Evolutionary conservation across 2,888 invertebrate genomes (phyloP).

Genomic region (Operophtera brumata): DNA sequence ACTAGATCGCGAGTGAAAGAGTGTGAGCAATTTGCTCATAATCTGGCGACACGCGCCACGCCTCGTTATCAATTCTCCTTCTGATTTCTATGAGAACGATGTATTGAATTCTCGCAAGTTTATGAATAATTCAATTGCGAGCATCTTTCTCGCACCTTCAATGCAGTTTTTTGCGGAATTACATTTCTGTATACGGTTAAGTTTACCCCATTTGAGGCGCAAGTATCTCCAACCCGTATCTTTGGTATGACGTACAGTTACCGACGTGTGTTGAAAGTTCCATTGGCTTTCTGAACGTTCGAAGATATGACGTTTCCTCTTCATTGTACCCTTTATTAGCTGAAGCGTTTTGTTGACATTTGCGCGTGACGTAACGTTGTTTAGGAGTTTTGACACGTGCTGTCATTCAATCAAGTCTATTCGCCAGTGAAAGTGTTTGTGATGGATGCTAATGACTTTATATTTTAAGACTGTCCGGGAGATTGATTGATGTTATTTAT

Average conservation of each 20-base stretch:
- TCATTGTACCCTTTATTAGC: constrained; percentile 33
- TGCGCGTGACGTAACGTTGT: constrained; percentile 29
- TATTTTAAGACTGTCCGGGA: constrained; percentile 21
- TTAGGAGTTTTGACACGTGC: constrained; percentile 32
- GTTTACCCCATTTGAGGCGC: constrained; percentile 27
- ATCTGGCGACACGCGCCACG: too few relatives aligned
- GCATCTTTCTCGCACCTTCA: constrained; percentile 42
- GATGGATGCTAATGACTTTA: constrained; percentile 23
- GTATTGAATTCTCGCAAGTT: constrained; percentile 46
- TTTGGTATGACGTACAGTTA: constrained; percentile 1
- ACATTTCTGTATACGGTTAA: constrained; percentile 39
- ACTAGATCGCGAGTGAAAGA: too few relatives aligned
- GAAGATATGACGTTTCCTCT: constrained; percentile 40
- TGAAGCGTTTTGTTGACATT: constrained; percentile 30
- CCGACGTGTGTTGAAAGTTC: constrained; percentile 41
- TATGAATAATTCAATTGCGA: constrained; percentile 54
- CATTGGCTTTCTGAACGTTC: constrained; percentile 32
- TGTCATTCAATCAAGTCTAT: constrained; percentile 29
- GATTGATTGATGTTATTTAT: constrained; percentile 25
- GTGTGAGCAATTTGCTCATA: too few relatives aligned
- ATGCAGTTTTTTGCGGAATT: constrained; percentile 43
- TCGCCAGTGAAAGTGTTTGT: constrained; percentile 26
- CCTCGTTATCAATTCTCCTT: too few relatives aligned
- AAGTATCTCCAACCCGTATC: constrained; percentile 6
- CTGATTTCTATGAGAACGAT: constrained; percentile 35